These are phyloP conservation scores for Trachops cirrhosus DNA, from an alignment of 2,797 vertebrate genomes.

Conservation along the genomic window DNA sequence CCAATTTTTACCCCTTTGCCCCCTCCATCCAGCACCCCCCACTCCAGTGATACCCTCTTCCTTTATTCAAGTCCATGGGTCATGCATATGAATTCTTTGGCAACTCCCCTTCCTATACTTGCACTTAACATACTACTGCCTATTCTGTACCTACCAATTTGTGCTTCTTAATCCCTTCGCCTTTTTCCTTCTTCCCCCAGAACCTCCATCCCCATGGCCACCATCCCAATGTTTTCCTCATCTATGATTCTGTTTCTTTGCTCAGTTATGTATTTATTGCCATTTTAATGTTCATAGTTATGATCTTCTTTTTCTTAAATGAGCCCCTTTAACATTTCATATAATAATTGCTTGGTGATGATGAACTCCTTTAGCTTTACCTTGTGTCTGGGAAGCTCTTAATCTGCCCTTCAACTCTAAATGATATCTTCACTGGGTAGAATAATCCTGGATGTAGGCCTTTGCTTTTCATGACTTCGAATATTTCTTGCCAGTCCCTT, in stretches of 20 bases:
- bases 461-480: neutral
- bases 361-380: neutral
- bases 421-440: neutral
- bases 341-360: neutral
- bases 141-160: neutral
- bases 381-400: neutral
- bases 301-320: neutral
- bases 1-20: neutral
- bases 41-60: neutral
- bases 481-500: neutral
- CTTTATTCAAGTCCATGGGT: neutral
- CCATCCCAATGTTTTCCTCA: neutral
- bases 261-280: neutral
- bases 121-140: neutral
- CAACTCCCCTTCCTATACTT: too few species aligned
- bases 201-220: neutral
- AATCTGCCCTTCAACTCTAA: neutral
- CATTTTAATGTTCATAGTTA: neutral
- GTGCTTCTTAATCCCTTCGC: neutral
- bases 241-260: neutral
- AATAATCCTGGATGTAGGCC: neutral
- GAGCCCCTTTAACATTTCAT: neutral
- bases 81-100: neutral
- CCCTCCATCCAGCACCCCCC: neutral
- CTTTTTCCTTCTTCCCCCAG: neutral